Evolutionary conservation across 2,113 vertebrate genomes (phyloP), one percentile per base, ranked within the genome.

Genomic region (Seriola quinqueradiata): DNA sequence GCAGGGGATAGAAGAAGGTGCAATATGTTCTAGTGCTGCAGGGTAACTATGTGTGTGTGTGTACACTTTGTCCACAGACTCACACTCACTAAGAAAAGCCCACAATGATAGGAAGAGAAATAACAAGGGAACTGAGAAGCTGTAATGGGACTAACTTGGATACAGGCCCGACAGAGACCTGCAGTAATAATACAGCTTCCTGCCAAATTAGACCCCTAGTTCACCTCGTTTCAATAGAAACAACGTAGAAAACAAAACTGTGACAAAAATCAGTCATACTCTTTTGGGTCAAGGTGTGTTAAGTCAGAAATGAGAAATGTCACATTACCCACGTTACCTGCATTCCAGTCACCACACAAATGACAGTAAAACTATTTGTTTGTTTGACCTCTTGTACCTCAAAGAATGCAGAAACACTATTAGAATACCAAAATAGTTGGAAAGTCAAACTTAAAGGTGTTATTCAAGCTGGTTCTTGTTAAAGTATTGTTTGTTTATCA

Each of bases 21-120:
- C 74, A 80, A 70, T 83, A 65, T 85, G 73, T 89, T 86, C 82
- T 76, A 25, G 4, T 42, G 25, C 28, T 82, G 63, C 48, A 71
- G 50, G 65, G 61, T 59, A 54, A 67, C 48, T 67, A 16, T 28
- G 13, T 8, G 40, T 8, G 21, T n/a, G 73, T 76, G 17, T 58
- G 10, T 52, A 13, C 4, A 64, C 21, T 58, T 19, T 60, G 55
- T 66, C 16, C 38, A 34, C 46, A 82, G 40, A 60, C 36, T 58
- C 42, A 23, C 17, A 67, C 2, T 46, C 4, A 44, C 58, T 23
- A 6, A 69, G 38, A 42, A 57, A 59, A 28, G 7, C 0, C 0
- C 21, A 50, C 40, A 72, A 7, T 46, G 36, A 21, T 34, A 32
- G 38, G 38, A 46, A 28, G 28, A 52, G 23, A 13, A 65, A 32